Base-by-base conservation (phyloP, 2,797 vertebrate species). In the Myotis daubentonii region DNA sequence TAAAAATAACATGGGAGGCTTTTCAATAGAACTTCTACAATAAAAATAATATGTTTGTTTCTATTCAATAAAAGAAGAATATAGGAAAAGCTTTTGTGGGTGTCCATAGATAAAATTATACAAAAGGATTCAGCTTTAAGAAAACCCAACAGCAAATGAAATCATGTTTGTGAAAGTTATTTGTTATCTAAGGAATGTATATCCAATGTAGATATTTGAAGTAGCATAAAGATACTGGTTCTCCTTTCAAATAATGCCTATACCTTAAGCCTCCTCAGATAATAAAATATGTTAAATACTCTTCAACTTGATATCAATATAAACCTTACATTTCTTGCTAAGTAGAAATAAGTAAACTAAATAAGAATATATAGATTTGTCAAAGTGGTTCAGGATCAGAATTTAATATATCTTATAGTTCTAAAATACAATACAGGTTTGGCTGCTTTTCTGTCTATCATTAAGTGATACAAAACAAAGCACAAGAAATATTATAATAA, bases 101-200 rank as follows among this genome's bases (percentile, higher is more conserved):
- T 65, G 20, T 60, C 87, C 44, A 65, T 10, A 33, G 65, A 17
- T 5, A 79, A 75, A 94, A 81, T 23, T 13, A 68, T 22, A 82
- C 30, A 66, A 82, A 91, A 81, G 17, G 8, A 83, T 79, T 83
- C 51, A 68, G 44, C 62, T 93, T 92, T 91, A 83, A 76, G 79
- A 49, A 94, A 97, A 87, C 30, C 12, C 30, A 79, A n/a, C 17
- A 83, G 25, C 60, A 94, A 87, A 75, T 79, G 33, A 92, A 96
- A 80, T 82, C 68, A 90, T 88, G n/a, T 23, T 25, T 57, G 16
- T 82, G 62, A 71, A 95, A 95, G 82, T 82, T 8, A 91, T 55
- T 47, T 93, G 17, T 79, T 20, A 49, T 78, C 62, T 86, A 89
- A 87, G 93, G 19, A 70, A 87, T 79, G 12, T 57, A 70, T 55